Conservation (phyloP, 2,797 vertebrate species). For the Poecilia picta region DNA sequence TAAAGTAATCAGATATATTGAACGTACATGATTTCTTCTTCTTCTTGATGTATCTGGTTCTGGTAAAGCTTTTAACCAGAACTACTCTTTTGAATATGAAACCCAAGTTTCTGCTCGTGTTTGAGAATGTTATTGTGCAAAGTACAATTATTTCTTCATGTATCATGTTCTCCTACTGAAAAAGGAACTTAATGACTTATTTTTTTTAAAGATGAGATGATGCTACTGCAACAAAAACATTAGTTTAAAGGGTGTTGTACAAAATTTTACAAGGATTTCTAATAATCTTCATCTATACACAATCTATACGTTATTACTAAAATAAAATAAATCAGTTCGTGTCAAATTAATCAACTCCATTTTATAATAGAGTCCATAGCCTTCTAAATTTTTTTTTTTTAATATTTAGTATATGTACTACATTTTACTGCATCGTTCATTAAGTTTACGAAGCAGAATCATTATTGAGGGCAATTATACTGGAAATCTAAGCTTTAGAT, state of each 20-base stretch:
- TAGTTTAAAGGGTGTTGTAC: not conserved
- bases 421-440: not conserved
- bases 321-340: not conserved
- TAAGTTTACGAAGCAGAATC: not conserved
- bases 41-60: not conserved
- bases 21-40: not conserved
- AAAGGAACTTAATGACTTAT: not conserved
- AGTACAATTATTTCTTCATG: not conserved
- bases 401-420: not conserved
- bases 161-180: not conserved
- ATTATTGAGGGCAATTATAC: not conserved
- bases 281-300: not conserved
- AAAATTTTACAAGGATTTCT: not conserved
- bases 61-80: not conserved
- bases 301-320: not conserved
- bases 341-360: not conserved
- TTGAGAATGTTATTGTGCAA: not conserved
- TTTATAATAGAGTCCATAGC: not conserved
- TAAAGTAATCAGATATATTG: not conserved
- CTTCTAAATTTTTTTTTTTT: not conserved
- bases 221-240: not conserved
- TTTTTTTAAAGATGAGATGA: not conserved
- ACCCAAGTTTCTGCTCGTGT: not conserved
- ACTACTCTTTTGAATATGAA: not conserved
- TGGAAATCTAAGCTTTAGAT: not conserved